Percentiles rank a stretch among this genome's conserved stretches.
Evolutionary conservation across 2,888 invertebrate genomes (phyloP).

Genomic region (Rotaria macrura): DNA sequence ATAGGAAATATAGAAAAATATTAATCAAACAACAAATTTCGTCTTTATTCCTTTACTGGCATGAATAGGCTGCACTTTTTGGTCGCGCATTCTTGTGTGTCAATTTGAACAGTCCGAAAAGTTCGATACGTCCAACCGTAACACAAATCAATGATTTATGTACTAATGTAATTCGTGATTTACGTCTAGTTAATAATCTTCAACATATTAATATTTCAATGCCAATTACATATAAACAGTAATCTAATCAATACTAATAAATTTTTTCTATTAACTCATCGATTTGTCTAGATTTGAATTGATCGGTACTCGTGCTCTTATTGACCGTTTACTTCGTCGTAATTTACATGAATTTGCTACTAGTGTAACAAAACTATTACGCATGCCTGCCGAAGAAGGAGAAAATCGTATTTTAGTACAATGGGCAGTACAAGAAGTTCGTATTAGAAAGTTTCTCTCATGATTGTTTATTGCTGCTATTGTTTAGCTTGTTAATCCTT

Average conservation of each 20-base stretch:
- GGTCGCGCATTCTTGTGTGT: background rate
- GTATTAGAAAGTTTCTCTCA: too few relatives aligned
- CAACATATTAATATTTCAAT: background rate
- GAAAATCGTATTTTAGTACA: conserved; percentile 20
- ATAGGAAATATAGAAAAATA: too few relatives aligned
- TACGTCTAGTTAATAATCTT: background rate
- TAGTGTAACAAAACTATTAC: background rate
- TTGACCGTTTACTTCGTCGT: conserved; percentile 18
- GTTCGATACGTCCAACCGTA: background rate
- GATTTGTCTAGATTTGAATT: conserved; percentile 16
- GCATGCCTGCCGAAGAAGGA: background rate
- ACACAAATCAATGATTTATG: background rate
- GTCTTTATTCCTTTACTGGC: background rate
- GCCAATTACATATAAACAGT: conserved; percentile 12
- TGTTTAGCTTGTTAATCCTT: background rate
- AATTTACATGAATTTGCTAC: conserved; percentile 16
- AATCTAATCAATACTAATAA: too few relatives aligned
- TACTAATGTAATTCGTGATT: background rate
- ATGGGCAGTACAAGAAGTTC: conserved; percentile 1
- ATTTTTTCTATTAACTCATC: too few relatives aligned
- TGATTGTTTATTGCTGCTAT: background rate
- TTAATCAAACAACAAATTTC: too few relatives aligned
- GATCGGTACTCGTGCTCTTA: background rate
- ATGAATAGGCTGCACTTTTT: background rate
- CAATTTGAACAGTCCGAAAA: background rate